These are phyloP conservation scores for Microcebus tavaratra DNA, from an alignment of 2,113 vertebrate species.

Conservation along the genomic window DNA sequence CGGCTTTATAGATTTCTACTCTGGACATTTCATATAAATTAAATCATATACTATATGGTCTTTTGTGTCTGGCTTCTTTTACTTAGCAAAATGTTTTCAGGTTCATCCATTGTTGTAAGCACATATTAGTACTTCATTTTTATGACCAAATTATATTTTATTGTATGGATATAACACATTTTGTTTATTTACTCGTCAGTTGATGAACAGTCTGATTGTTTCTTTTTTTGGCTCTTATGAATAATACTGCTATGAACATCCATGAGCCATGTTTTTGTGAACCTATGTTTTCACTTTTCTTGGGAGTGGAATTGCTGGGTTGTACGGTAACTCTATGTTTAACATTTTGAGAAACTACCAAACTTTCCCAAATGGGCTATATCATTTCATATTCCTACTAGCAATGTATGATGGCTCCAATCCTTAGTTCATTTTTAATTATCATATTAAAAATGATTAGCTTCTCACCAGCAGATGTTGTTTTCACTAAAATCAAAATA, in stretches of 20 bases:
- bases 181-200: neutral
- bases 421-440: constrained; percentile 45
- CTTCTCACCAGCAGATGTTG: constrained; percentile 20
- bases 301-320: neutral
- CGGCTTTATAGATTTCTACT: neutral
- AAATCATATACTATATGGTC: neutral
- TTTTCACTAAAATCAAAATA: constrained; percentile 29
- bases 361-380: neutral
- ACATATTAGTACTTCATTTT: neutral
- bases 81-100: neutral
- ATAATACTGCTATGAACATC: neutral
- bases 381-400: neutral
- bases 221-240: neutral
- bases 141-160: neutral
- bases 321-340: neutral
- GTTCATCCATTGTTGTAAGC: neutral
- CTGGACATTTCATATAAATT: neutral
- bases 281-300: neutral
- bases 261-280: neutral
- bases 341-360: neutral
- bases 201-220: neutral
- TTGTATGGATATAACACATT: neutral
- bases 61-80: neutral
- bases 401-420: neutral
- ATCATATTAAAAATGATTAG: neutral